Evolutionary conservation across 2,888 invertebrate species (phyloP), one percentile per base, ranked within the genome.

Genomic region (Priocnemis perturbator): DNA sequence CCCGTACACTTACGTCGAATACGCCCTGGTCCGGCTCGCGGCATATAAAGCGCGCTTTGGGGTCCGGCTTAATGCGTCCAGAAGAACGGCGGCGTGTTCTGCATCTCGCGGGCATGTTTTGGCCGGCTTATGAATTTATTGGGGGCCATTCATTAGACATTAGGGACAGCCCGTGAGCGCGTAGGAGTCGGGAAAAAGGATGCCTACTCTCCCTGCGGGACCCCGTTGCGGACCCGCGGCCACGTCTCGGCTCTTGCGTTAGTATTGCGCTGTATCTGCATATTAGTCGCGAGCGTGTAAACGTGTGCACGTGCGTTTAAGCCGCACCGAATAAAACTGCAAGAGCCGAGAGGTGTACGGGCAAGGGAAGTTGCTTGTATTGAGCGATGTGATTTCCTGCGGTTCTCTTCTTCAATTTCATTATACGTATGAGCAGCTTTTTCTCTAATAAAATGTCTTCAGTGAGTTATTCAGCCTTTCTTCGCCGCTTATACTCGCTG

Each of bases 71-170:
- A 77, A 75, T 68, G 71, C 71, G 67, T 37, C 62, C 52, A 47
- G 56, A 21, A 56, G 57, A 50, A 30, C 70, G 65, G 65, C 82
- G 80, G 79, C 82, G 77, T 84, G 83, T 84, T 84, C 80, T 78
- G 84, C 83, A 83, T 84, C 85, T 84, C 83, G 82, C 84, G 81
- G 79, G 76, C 85, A 81, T 87, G 86, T 87, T 88, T 86, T 80
- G 83, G 81, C 77, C 80, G 81, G 83, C 87, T 88, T 88, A 88
- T 88, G 88, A 88, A 88, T 88, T 88, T 88, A 88, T 88, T 84
- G 86, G 82, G 79, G 85, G 81, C 86, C 85, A 86, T 88, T 87
- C 85, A 81, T 88, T 87, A 86, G 85, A 86, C 86, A 85, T 88
- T 87, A 87, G 83, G 83, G 81, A 79, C 75, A 79, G 75, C 68